Evolutionary conservation across 2,888 invertebrate genomes (phyloP).

Genomic region (Pyrochroa serraticornis): DNA sequence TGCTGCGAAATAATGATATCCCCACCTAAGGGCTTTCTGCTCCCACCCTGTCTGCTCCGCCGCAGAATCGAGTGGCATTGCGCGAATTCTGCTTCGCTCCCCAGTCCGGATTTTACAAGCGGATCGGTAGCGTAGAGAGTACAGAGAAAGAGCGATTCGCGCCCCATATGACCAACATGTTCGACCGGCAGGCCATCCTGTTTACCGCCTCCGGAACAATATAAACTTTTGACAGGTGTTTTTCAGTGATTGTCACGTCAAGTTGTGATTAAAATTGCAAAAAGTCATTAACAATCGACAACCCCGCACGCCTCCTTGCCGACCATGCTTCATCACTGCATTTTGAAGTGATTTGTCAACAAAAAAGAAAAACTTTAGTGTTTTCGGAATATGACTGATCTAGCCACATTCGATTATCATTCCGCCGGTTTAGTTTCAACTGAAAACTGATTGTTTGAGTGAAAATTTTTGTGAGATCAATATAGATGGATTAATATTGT

Average conservation of each 20-base stretch:
- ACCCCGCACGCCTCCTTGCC: conserved; percentile 4
- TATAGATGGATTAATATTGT: too few relatives aligned
- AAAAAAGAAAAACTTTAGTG: conserved; percentile 21
- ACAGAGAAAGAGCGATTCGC: conserved; percentile 27
- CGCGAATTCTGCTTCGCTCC: conserved; percentile 42
- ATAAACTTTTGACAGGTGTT: conserved; percentile 16
- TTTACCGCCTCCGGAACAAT: conserved; percentile 2
- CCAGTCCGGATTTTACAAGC: conserved; percentile 49
- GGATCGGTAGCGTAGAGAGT: conserved; percentile 40
- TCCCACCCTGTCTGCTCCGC: conserved; percentile 46
- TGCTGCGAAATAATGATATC: conserved; percentile 55
- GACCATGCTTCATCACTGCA: conserved; percentile 7
- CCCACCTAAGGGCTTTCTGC: conserved; percentile 42
- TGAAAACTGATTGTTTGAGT: too few relatives aligned
- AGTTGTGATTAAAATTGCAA: conserved; percentile 11
- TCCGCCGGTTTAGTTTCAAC: too few relatives aligned
- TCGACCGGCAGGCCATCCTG: conserved; percentile 27
- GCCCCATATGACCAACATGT: conserved; percentile 36
- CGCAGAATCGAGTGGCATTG: conserved; percentile 48
- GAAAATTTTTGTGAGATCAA: too few relatives aligned
- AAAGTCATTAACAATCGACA: conserved; percentile 6
- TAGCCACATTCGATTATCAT: too few relatives aligned
- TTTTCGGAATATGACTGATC: background rate
- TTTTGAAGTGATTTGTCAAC: background rate
- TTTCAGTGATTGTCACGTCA: conserved; percentile 15